These are phyloP conservation scores for Merluccius polli DNA, from an alignment of 2,797 vertebrate genomes.

Conservation along the genomic window DNA sequence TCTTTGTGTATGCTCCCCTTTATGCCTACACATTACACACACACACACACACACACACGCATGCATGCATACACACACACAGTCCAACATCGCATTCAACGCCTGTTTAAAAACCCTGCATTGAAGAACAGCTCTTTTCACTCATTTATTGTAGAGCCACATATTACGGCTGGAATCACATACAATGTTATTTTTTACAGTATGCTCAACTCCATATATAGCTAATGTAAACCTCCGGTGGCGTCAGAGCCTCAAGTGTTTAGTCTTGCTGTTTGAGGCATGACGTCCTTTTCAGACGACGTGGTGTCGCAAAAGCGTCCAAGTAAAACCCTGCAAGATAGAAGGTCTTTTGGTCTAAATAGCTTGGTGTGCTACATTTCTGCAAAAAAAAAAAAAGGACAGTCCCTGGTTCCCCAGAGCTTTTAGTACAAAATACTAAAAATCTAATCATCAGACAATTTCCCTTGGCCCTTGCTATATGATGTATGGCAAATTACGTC, in stretches of 20 bases:
- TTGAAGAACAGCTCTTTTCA: conserved; percentile 21
- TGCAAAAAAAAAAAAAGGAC: not conserved
- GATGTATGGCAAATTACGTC: not conserved
- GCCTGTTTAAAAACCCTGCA: conserved; percentile 30
- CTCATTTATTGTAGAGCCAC: conserved; percentile 20
- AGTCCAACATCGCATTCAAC: conserved; percentile 25
- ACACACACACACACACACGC: not conserved
- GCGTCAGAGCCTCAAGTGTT: not conserved
- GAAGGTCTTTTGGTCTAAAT: not conserved
- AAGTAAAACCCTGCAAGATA: not conserved
- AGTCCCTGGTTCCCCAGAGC: not conserved
- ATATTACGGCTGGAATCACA: conserved; percentile 33
- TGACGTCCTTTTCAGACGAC: not conserved
- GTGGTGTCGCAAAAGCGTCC: not conserved
- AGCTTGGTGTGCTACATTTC: not conserved
- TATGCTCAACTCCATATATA: conserved; percentile 23
- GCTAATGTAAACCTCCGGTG: not conserved
- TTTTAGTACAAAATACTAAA: not conserved
- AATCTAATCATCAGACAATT: not conserved
- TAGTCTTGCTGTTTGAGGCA: not conserved
- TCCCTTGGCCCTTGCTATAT: not conserved
- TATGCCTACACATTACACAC: not conserved
- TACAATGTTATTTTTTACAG: conserved; percentile 18
- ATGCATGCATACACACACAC: not conserved
- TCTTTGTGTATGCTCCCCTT: not conserved